Base-by-base conservation (phyloP, 35 echinoderm and acorn worm genomes). In the Diadema setosum region DNA sequence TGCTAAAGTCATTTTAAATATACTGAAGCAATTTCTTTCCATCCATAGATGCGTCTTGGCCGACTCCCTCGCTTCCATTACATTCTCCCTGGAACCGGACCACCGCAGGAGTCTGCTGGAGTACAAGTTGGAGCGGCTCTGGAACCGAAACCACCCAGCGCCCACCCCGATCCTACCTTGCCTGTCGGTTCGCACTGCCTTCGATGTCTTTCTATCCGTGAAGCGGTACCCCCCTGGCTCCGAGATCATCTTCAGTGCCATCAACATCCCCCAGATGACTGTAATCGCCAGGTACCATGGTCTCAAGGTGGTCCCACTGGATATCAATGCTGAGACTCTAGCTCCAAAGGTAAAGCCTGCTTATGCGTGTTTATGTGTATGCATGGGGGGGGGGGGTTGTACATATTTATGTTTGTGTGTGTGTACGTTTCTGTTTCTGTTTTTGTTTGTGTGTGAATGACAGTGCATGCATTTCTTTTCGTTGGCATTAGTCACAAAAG, bases 211-310 rank as follows among this genome's bases (percentile, higher is more conserved):
- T 65, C 83, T 99, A 0, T 69, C 87, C 24, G 78, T 90, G 16
- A 86, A 94, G 52, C 92, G 86, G 45, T 99, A 94, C 30, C 96
- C 96, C 5, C 86, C 89, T 20, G 85, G 85, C 5, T 95, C 93
- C 9, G 96, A 99, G 75, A 55, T 99, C 15, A 87, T 99, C 9
- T 89, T 99, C 82, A 89, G 89, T 33, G 92, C 89, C 18, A 87
- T 99, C 12, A 99, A 99, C 75, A 94, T 87, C 36, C 96, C 96
- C 8, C 85, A 99, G 39, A 81, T 99, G 57, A 83, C 55, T 2
- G 41, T 80, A n/a, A 92, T 99, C 39, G 84, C 92, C 21, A 50
- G 75, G 14, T 89, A 94, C 41, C 96, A 99, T 46, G 96, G 92
- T 5, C 37, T 99, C 4, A 88, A 88, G 35, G 86, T 99, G 0